Evolutionary conservation across 2,113 vertebrate species (phyloP), one percentile per base, ranked within the genome.

Genomic region (Siniperca chuatsi): DNA sequence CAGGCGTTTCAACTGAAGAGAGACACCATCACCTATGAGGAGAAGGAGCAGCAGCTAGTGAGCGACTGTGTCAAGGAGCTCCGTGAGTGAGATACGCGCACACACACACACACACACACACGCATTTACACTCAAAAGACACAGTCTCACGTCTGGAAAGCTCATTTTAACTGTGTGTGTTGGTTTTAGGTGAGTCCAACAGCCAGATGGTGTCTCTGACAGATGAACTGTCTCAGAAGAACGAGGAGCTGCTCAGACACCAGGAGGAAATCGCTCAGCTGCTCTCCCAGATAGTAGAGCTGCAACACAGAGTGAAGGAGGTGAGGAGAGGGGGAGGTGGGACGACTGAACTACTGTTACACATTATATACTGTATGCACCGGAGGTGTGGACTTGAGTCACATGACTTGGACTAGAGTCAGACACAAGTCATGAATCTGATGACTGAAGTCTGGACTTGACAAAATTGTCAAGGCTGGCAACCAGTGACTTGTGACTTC

Each of bases 51-150:
- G 84, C 97, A 98, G 89, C 96, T 99, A 25, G 97, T 99, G 69
- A 98, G 89, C 78, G 98, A 99, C 93, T 99, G 98, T 79, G 98
- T 99, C 67, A 98, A 97, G 92, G 98, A 99, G 85, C 97, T 99
- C n/a, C 96, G 98, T 99, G 92, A 97, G 97, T 98, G 86, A 23
- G 12, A 65, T 18, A 3, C 35, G 35, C 35, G 35, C 35, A 37
- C 35, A 40, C 29, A 29, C 29, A 29, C 29, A 29, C 29, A 29
- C 29, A 40, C 42, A 42, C 42, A 42, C 23, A n/a, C 48, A 66
- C 25, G 61, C 44, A 20, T 7, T 48, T 2, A 67, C n/a, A 11
- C 35, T 8, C 0, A 15, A 50, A 64, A 6, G 16, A 8, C 37
- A 15, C 7, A 25, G 42, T 25, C 13, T 60, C 8, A n/a, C 3